Conservation (phyloP, 2,888 invertebrate genomes). For the Xanthorhoe designata region DNA sequence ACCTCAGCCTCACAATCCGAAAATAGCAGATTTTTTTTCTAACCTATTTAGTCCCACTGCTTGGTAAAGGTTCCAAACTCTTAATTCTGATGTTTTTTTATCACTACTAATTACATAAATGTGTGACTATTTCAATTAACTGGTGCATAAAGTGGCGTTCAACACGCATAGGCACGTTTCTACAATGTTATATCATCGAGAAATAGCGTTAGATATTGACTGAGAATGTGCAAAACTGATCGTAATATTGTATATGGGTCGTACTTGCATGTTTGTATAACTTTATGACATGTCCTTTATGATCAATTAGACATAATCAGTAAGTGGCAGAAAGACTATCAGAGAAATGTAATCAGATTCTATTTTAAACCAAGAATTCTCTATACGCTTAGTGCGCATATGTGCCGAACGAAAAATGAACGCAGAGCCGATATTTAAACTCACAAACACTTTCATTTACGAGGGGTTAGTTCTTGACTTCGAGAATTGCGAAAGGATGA, state of each 20-base stretch:
- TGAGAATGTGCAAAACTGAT: not conserved
- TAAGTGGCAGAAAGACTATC: not conserved
- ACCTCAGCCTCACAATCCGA: too few species aligned
- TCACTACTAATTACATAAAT: conserved; percentile 8
- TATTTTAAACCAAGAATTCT: too few species aligned
- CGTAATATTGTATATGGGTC: not conserved
- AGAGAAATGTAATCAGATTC: too few species aligned
- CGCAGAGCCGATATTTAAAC: too few species aligned
- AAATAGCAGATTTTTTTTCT: too few species aligned
- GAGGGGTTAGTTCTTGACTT: too few species aligned
- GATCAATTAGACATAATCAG: not conserved
- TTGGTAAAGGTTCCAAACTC: not conserved
- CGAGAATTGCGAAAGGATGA: too few species aligned
- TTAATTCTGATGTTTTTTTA: not conserved
- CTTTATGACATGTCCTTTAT: not conserved
- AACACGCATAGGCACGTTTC: conserved; percentile 10
- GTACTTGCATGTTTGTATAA: not conserved
- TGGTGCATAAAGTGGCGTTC: conserved; percentile 5
- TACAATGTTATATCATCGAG: conserved; percentile 21
- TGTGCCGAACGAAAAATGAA: too few species aligned
- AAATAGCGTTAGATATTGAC: conserved; percentile 2
- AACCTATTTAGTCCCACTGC: too few species aligned
- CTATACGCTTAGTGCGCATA: too few species aligned
- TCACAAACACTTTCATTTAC: too few species aligned
- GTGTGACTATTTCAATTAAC: conserved; percentile 14